Base-by-base conservation (phyloP, 2,797 vertebrate species). In the Columba guinea region DNA sequence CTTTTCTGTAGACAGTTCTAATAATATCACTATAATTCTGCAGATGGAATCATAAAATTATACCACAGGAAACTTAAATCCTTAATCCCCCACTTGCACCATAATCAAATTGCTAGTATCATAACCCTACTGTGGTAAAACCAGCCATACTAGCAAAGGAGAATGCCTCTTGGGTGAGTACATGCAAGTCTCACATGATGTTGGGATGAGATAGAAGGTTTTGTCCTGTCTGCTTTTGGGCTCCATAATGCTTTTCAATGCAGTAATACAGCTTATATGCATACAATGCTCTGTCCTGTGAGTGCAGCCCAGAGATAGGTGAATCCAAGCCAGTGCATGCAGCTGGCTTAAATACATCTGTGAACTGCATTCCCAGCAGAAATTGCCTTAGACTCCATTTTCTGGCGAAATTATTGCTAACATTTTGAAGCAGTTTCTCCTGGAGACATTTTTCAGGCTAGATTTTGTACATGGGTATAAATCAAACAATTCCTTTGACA, bases 21-120 rank as follows among this genome's bases (percentile, higher is more conserved):
- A 59, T 89, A 87, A 70, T 59, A 86, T 52, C 79, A 90, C 52
- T 87, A 48, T 76, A 84, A 87, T 87, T 90, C 69, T 26, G 16
- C 56, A 88, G 32, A 28, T 24, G 23, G 44, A 94, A 93, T 90
- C 14, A 73, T n/a, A 93, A 86, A 94, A 86, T 90, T 81, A 79
- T 84, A 84, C 35, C 68, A 94, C 84, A 89, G 84, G 80, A 92
- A 95, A 95, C 76, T 79, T 71, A 96, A 95, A 94, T 93, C 87
- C 78, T 90, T 91, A 89, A 95, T 86, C 39, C 35, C 48, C 39
- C 28, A 71, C 67, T 96, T 94, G 91, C 87, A 91, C 83, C 86
- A 89, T 92, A 91, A 92, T 87, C 82, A 84, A 91, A 95, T 87
- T 94, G 84, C 60, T 79, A 48, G 65, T 91, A 87, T 80, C 91